phyloP scores from a whole-genome alignment of 2,797 vertebrate genomes.

The Nyctalus aviator region DNA sequence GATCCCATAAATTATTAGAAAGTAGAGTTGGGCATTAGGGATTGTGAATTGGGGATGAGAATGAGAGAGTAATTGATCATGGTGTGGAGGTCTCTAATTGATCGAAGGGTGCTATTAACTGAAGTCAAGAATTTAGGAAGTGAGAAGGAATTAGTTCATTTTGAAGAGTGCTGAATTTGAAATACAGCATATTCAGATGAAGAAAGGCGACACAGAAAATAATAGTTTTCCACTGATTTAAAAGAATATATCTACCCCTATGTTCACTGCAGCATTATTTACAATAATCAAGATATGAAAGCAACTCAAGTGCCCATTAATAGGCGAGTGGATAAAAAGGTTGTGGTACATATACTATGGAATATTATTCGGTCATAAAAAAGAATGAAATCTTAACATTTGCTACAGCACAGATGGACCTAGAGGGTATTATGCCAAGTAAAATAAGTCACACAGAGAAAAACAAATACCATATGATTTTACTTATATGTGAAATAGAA shows the following conservation, averaged over 20 bases:
- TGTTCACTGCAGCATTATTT: neutral
- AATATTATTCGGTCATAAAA: neutral
- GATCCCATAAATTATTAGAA: neutral
- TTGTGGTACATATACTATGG: neutral
- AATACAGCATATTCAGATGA: neutral
- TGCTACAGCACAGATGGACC: neutral
- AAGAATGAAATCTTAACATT: neutral
- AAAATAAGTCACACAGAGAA: neutral
- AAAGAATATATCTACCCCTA: neutral
- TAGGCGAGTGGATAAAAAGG: neutral
- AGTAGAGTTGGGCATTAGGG: neutral
- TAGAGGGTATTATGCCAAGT: neutral
- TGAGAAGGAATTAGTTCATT: neutral
- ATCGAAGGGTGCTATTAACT: neutral
- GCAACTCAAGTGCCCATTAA: neutral
- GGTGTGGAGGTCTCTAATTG: neutral
- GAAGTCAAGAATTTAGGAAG: neutral
- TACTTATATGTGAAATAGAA: neutral
- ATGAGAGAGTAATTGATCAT: neutral
- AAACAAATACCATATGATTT: neutral
- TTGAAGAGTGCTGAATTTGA: slow-evolving; percentile 49
- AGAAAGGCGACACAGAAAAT: neutral
- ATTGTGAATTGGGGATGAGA: neutral
- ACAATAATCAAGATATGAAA: neutral
- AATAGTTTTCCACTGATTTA: neutral